Evolutionary conservation across 2,888 invertebrate genomes (phyloP), one percentile per base, ranked within the genome.

Genomic region (Lamproptera curius): DNA sequence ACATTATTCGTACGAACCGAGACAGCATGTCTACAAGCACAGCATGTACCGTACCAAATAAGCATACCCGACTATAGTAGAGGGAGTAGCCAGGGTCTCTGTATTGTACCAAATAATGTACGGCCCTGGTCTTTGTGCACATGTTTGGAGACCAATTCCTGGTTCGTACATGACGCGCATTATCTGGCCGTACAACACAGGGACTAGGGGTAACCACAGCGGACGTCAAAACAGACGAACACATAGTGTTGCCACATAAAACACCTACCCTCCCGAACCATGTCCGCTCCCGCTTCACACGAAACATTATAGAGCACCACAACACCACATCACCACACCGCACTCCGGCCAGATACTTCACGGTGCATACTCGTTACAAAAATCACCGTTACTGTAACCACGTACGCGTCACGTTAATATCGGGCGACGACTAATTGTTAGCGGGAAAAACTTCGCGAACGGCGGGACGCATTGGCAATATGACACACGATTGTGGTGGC

Each of bases 251-350:
- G 39, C 38, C 35, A 49, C 20, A 20, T 20, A 43, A 20, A 38
- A 39, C 40, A 50, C 40, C 49, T 71, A 83, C 82, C 79, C 79
- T 81, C 46, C 73, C 70, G 51, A 80, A 73, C 83, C 84, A 85
- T 42, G 84, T 85, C 58, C 76, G 82, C n/a, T 67, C 70, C 50
- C 83, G 58, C 52, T 64, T 73, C 55, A 81, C 55, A 53, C 65
- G 73, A 43, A 80, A 80, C 69, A 79, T 68, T 23, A n/a, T 46
- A 36, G 16, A 23, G 14, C 42, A 16, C 14, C 34, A 48, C 42
- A 34, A 9, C 35, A 31, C n/a, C 31, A 31, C 31, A 20, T 40
- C 34, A 42, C 31, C 36, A 14, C n/a, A 17, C 26, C 10, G 11
- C 35, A 47, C 46, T 13, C 1, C 14, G 31, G 10, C 17, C 16